These are phyloP conservation scores for Epistrophe eligans DNA, from an alignment of 2,888 invertebrate genomes.

Conservation along the genomic window DNA sequence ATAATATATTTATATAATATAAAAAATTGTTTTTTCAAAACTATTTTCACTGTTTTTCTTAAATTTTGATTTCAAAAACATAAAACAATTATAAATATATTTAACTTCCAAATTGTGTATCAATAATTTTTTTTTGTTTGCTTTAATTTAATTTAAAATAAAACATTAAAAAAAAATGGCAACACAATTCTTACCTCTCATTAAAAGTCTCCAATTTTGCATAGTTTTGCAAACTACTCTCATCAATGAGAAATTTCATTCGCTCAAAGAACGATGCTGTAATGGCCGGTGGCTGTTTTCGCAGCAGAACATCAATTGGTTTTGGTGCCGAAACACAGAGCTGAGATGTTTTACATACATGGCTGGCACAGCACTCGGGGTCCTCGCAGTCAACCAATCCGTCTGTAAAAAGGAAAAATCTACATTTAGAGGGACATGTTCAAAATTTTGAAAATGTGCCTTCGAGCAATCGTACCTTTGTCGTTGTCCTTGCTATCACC, in stretches of 20 bases:
- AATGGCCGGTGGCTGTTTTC: conserved; percentile 98
- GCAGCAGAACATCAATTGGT: conserved; percentile 96
- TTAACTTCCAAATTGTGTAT: conserved; percentile 56
- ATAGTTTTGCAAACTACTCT: conserved; percentile 98
- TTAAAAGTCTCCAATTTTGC: conserved; percentile 98
- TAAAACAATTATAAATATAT: conserved; percentile 52
- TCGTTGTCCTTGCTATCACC: conserved; percentile 98
- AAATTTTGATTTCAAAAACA: conserved; percentile 64
- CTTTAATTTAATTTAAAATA: conserved; percentile 44
- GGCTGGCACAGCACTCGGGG: conserved; percentile 97
- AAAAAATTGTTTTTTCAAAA: conserved; percentile 72
- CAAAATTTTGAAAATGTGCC: conserved; percentile 27
- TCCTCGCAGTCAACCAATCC: conserved; percentile 99
- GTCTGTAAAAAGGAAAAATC: conserved; percentile 86
- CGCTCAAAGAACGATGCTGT: conserved; percentile 99
- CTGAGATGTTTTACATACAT: conserved; percentile 92
- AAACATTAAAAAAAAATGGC: conserved; percentile 73
- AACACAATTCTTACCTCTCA: conserved; percentile 91
- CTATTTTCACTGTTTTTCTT: conserved; percentile 56
- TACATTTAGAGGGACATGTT: conserved; percentile 1
- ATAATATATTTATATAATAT: conserved; percentile 67
- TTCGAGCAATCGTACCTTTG: conserved; percentile 88
- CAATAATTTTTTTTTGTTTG: conserved; percentile 4
- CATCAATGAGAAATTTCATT: conserved; percentile 99
- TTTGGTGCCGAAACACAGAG: conserved; percentile 97